Conservation (phyloP, 2,113 vertebrate genomes). For the Podocnemis expansa region DNA sequence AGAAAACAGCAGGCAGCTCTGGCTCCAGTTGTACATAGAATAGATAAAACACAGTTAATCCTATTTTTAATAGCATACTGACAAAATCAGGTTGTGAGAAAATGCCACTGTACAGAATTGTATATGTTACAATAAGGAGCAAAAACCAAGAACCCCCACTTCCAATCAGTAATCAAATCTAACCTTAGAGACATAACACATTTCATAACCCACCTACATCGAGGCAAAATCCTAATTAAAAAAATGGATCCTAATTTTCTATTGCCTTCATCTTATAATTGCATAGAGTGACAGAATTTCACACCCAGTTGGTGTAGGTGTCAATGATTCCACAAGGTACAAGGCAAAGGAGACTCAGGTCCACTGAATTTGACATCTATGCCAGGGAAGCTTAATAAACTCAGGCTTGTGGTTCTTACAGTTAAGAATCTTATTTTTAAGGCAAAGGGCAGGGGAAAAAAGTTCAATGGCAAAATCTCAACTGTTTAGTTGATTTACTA, state of each 20-base stretch:
- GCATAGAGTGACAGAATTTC: background rate
- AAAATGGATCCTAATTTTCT: background rate
- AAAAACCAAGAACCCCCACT: background rate
- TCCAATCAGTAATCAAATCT: background rate
- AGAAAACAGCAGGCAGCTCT: background rate
- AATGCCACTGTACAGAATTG: background rate
- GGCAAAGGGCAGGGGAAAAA: background rate
- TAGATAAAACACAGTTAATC: background rate
- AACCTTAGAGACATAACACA: background rate
- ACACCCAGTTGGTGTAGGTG: accelerated
- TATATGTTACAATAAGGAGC: background rate
- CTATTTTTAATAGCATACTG: background rate
- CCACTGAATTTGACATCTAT: background rate
- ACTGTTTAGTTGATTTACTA: background rate
- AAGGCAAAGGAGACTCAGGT: background rate
- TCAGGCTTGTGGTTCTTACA: background rate
- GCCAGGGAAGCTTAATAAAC: background rate
- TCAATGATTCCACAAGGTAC: background rate
- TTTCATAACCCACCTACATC: background rate
- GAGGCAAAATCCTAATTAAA: background rate
- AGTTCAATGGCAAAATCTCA: background rate
- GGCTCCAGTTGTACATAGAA: background rate
- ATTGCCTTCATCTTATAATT: background rate
- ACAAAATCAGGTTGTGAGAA: background rate
- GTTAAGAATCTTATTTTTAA: background rate